Base-by-base conservation (phyloP, 1,140 invertebrate species). In the Drosophila quadrilineata region DNA sequence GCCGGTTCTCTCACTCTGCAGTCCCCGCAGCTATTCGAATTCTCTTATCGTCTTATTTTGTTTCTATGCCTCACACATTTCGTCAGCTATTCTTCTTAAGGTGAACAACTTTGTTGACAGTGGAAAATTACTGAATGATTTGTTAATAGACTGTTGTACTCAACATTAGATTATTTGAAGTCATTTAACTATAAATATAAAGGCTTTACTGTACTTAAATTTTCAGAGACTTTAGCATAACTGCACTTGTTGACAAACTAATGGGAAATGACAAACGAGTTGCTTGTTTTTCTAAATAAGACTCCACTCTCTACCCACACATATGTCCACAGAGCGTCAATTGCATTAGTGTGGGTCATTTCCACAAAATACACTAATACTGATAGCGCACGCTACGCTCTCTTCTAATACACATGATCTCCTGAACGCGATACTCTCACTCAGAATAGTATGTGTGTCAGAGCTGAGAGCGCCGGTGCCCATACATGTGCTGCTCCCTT, bases 51-150 rank as follows among this genome's bases (percentile, higher is more conserved):
- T 17, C n/a, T n/a, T n/a, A n/a, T n/a, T 40, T 21, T 19, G 19
- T 40, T 6, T 22, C 9, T 12, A 2, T 12, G n/a, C 3, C 21
- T 10, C 24, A 16, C 3, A 6, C 17, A 36, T 16, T 3, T 16
- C 17, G 4, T 12, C 6, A 16, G 22, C n/a, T 43, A 14, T 43
- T n/a, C 19, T 12, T 2, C 6, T 6, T 26, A 5, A 8, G 26
- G 26, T 24, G 40, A 29, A 16, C 43, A 26, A 43, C 22, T 22
- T 22, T 41, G 1, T 9, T 8, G 35, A 17, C 4, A 53, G 49
- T 53, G 49, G 49, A 53, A 53, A 53, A 40, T 53, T 53, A 28
- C 49, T 53, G 24, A 50, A 3, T 6, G 16, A 16, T 6, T 26
- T 12, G 19, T n/a, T 29, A 46, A 17, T 14, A 6, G 22, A 43